A percentile compares a stretch with the other conserved stretches of the same genome.
Conservation (phyloP, 1,140 invertebrate species). For the Fopius arisanus region DNA sequence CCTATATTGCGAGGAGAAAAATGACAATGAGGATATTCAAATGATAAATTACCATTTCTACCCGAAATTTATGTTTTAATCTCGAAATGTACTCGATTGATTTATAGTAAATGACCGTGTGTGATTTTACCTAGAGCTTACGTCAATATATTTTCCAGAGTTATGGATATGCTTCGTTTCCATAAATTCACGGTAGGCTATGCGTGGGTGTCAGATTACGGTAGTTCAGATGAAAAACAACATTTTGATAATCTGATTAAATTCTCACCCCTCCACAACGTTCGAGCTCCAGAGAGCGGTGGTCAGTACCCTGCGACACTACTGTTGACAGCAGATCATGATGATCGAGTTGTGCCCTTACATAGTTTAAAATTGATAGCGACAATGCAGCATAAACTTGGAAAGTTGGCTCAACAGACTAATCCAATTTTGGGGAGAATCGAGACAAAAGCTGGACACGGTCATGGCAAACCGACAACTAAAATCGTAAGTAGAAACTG, state of each 20-base stretch:
- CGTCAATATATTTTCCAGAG: slow-evolving; percentile 69
- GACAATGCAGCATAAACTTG: slow-evolving; percentile 82
- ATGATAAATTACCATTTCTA: no score
- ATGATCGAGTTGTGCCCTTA: slow-evolving; percentile 95
- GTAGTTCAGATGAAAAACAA: slow-evolving; percentile 85
- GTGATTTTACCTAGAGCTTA: slow-evolving; percentile 27
- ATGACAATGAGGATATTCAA: no score
- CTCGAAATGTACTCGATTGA: no score
- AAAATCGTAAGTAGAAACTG: slow-evolving; percentile 76
- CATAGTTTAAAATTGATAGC: slow-evolving; percentile 97
- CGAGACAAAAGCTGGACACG: slow-evolving; percentile 96
- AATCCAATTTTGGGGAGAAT: slow-evolving; percentile 90
- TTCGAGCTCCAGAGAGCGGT: slow-evolving; percentile 71
- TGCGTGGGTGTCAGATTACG: slow-evolving; percentile 97
- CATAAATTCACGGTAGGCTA: slow-evolving; percentile 99
- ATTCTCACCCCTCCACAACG: slow-evolving; percentile 96
- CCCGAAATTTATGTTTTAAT: no score
- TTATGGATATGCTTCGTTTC: slow-evolving; percentile 96
- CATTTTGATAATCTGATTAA: slow-evolving; percentile 90
- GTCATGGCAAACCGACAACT: slow-evolving; percentile 92
- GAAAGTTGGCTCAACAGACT: slow-evolving; percentile 72
- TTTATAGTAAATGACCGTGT: slow-evolving; percentile 8
- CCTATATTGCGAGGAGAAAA: no score
- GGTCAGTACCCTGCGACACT: slow-evolving; percentile 90
- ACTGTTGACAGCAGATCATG: slow-evolving; percentile 95